phyloP scores from a whole-genome alignment of 2,797 vertebrate species.

The Nyctalus aviator region DNA sequence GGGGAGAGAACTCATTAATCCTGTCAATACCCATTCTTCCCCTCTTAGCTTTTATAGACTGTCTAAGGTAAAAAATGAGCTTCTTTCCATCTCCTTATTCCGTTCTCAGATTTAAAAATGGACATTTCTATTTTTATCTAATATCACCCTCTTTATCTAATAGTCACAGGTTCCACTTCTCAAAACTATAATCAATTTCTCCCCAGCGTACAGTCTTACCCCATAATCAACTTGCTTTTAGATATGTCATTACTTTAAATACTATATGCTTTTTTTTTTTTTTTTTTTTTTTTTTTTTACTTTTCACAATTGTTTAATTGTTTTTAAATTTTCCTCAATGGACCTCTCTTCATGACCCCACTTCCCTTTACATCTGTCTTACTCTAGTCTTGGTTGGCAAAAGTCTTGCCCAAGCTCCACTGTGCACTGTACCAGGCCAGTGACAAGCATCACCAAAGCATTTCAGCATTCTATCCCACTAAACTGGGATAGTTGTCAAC shows the following conservation, averaged over 20 bases:
- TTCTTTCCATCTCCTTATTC: slow-evolving; percentile 49
- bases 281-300: not conserved
- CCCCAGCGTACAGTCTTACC: not conserved
- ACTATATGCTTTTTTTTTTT: not conserved
- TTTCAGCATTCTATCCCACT: not conserved
- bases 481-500: not conserved
- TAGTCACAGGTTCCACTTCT: not conserved
- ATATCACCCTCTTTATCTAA: slow-evolving; percentile 45
- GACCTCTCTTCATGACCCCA: not conserved
- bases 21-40: slow-evolving; percentile 51
- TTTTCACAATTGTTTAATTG: not conserved
- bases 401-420: no score
- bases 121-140: slow-evolving; percentile 63
- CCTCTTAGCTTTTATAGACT: slow-evolving; percentile 64
- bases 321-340: not conserved
- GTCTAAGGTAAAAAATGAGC: slow-evolving; percentile 61
- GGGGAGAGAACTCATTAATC: slow-evolving; percentile 60
- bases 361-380: not conserved
- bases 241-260: not conserved
- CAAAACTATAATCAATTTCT: not conserved
- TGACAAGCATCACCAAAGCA: not conserved
- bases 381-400: not conserved
- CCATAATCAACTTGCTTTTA: not conserved
- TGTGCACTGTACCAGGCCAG: no score
- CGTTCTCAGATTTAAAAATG: slow-evolving; percentile 53